Evolutionary conservation across 2,797 vertebrate species (phyloP).

Genomic region (Amniataba percoides): DNA sequence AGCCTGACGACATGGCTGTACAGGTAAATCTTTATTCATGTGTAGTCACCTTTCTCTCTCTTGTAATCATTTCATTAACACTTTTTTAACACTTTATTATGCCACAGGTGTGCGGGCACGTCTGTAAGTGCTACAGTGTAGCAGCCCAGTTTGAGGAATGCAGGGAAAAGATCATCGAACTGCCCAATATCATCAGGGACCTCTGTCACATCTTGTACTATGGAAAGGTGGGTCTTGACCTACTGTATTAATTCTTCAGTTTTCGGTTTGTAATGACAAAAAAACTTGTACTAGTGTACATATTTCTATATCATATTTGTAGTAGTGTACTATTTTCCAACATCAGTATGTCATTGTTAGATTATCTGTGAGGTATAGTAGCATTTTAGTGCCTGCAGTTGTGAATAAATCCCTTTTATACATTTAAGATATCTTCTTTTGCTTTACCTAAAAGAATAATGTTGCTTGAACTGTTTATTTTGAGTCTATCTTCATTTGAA

Average conservation of each 20-base stretch:
- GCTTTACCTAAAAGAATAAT: neutral
- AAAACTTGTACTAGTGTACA: neutral
- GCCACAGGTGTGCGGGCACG: slow-evolving; percentile 94
- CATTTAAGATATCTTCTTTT: neutral
- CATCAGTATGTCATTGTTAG: neutral
- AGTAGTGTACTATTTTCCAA: neutral
- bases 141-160: slow-evolving; percentile 99
- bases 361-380: neutral
- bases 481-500: too few relatives aligned
- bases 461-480: too few relatives aligned
- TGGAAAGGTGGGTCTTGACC: slow-evolving; percentile 88
- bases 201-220: slow-evolving; percentile 96
- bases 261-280: neutral
- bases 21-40: slow-evolving; percentile 85
- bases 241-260: neutral
- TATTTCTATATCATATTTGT: too few relatives aligned
- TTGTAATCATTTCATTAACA: neutral
- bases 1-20: slow-evolving; percentile 95
- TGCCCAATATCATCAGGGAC: slow-evolving; percentile 96
- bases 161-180: slow-evolving; percentile 97
- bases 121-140: slow-evolving; percentile 97
- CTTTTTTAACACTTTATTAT: neutral
- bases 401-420: too few relatives aligned
- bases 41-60: neutral
- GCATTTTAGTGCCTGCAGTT: neutral